Evolutionary conservation across 2,797 vertebrate genomes (phyloP).

Genomic region (Kryptolebias ocellatus): DNA sequence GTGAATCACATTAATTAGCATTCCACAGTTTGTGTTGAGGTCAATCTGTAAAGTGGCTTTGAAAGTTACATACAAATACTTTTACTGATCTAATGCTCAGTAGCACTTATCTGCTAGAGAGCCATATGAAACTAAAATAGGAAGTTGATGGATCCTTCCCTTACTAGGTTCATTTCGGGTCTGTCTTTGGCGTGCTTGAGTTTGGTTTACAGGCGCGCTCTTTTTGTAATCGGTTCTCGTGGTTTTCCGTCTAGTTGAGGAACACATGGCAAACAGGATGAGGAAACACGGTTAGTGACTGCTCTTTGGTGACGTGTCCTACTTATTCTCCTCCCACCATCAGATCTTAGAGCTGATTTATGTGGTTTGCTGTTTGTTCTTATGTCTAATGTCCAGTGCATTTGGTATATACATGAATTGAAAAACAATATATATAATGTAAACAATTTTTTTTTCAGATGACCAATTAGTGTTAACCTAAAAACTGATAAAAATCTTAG

Average conservation of each 20-base stretch:
- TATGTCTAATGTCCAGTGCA: neutral
- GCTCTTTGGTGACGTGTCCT: constrained; percentile 30
- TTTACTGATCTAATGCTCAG: neutral
- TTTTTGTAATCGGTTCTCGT: constrained; percentile 46
- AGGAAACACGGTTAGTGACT: constrained; percentile 15
- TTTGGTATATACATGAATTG: too few relatives aligned
- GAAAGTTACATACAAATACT: neutral
- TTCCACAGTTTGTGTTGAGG: neutral
- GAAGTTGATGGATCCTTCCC: constrained; percentile 13
- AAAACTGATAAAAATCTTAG: too few relatives aligned
- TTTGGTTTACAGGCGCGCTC: constrained; percentile 22
- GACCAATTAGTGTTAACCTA: too few relatives aligned
- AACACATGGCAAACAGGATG: constrained; percentile 59
- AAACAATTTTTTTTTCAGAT: too few relatives aligned
- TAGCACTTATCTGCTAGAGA: constrained; percentile 1
- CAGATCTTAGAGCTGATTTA: neutral
- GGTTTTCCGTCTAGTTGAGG: constrained; percentile 48
- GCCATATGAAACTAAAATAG: neutral
- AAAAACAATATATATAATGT: neutral
- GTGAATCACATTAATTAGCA: constrained; percentile 2
- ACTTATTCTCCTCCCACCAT: neutral
- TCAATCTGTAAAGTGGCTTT: neutral
- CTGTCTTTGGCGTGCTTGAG: constrained; percentile 14
- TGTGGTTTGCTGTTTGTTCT: neutral
- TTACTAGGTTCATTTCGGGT: constrained; percentile 7